These are phyloP conservation scores for Bimastos eiseni DNA, from an alignment of 2,888 invertebrate species.

Conservation along the genomic window DNA sequence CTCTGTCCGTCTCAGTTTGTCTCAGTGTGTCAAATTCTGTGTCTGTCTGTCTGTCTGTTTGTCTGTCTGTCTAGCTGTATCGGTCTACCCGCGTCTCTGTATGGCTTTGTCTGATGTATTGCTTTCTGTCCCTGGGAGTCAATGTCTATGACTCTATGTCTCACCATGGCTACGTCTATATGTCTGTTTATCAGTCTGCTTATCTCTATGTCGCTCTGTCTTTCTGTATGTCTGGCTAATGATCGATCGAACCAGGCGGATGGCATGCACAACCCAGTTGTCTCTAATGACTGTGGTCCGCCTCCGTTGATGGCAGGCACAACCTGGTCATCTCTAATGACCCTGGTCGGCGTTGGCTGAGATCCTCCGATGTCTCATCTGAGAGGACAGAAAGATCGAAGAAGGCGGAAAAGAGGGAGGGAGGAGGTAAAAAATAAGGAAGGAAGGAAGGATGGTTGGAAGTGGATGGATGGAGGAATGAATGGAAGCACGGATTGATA, in stretches of 20 bases:
- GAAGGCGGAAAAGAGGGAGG: background rate
- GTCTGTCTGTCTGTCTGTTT: background rate
- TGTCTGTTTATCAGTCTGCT: background rate
- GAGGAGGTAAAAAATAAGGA: background rate
- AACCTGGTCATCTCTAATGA: background rate
- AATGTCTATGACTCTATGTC: background rate
- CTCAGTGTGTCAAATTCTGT: no score
- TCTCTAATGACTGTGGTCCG: background rate
- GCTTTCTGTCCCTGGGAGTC: background rate
- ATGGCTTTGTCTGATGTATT: background rate
- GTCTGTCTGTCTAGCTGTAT: background rate
- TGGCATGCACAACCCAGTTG: conserved; percentile 2
- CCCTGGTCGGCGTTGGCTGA: background rate
- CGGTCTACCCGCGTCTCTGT: background rate
- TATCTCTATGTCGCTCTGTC: background rate
- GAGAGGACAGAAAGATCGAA: background rate
- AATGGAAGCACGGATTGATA: background rate
- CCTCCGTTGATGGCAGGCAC: background rate
- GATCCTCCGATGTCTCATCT: background rate
- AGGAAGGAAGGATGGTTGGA: background rate
- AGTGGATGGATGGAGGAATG: background rate
- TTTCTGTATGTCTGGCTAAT: background rate
- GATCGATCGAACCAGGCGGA: background rate
- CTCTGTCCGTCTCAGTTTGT: no score
- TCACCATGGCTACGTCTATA: no score